Conservation (phyloP, 1,140 invertebrate species). For the Drosophila lacteicornis region DNA sequence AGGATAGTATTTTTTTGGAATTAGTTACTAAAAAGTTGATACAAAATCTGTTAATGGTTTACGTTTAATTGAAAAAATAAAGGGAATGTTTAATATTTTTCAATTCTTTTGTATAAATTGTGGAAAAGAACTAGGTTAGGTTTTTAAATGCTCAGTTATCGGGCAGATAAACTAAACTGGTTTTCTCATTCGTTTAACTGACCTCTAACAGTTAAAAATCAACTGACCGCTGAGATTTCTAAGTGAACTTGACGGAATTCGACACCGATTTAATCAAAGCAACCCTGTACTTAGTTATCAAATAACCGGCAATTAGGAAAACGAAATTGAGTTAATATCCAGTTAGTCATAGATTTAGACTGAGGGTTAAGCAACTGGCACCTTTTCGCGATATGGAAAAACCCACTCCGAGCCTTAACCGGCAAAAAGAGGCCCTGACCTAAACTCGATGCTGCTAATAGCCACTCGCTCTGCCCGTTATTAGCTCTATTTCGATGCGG, state of each 20-base stretch:
- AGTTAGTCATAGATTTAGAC: too few relatives aligned
- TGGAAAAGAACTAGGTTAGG: too few relatives aligned
- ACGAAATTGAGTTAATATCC: not conserved
- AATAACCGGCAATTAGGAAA: not conserved
- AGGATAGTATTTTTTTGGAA: not conserved
- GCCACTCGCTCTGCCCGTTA: not conserved
- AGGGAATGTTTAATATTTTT: accelerated
- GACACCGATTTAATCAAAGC: not conserved
- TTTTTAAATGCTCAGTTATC: not conserved
- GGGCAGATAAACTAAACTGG: not conserved
- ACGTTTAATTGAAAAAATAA: not conserved
- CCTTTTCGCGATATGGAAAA: too few relatives aligned
- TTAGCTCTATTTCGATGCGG: not conserved
- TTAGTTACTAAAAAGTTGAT: too few relatives aligned
- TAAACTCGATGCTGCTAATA: not conserved
- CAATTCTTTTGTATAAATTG: not conserved
- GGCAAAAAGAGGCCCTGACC: not conserved
- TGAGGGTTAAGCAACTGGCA: not conserved
- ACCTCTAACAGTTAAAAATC: not conserved
- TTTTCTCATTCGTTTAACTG: not conserved
- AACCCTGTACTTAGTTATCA: not conserved
- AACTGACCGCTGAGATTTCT: not conserved
- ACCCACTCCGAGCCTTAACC: not conserved
- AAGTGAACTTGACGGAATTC: too few relatives aligned
- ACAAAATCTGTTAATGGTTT: not conserved